These are phyloP conservation scores for Eclectus roratus DNA, from an alignment of 2,113 vertebrate genomes.

Conservation along the genomic window DNA sequence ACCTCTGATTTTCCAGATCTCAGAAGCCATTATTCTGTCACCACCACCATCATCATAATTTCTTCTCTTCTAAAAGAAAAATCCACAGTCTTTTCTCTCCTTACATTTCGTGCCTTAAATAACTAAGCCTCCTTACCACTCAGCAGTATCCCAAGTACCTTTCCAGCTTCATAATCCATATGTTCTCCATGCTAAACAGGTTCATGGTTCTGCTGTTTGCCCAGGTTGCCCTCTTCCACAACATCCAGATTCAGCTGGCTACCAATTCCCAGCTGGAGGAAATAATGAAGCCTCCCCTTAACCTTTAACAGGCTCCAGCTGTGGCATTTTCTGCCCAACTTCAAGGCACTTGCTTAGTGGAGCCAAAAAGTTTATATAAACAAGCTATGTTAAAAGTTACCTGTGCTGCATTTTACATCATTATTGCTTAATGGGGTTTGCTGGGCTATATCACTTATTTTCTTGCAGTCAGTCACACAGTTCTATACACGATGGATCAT, in stretches of 20 bases:
- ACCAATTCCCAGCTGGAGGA: background rate
- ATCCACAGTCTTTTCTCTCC: background rate
- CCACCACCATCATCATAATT: background rate
- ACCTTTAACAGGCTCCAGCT: background rate
- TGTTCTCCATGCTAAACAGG: background rate
- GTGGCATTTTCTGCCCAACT: background rate
- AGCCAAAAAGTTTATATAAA: background rate
- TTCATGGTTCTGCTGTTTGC: background rate
- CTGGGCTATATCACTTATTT: background rate
- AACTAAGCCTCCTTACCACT: background rate
- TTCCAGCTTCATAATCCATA: background rate
- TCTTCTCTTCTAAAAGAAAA: background rate
- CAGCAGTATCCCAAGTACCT: background rate
- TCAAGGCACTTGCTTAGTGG: background rate
- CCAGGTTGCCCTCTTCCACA: background rate
- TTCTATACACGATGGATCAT: background rate
- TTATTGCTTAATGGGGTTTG: background rate
- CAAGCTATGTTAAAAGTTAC: background rate
- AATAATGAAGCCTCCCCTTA: background rate
- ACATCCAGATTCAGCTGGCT: background rate
- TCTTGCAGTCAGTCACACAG: background rate
- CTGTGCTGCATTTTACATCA: background rate
- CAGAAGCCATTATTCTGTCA: background rate
- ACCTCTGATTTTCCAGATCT: background rate
- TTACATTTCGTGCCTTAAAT: background rate